A percentile compares a stretch with the other conserved stretches of the same genome.
Evolutionary conservation across 2,113 vertebrate species (phyloP).

Genomic region (Takifugu flavidus): DNA sequence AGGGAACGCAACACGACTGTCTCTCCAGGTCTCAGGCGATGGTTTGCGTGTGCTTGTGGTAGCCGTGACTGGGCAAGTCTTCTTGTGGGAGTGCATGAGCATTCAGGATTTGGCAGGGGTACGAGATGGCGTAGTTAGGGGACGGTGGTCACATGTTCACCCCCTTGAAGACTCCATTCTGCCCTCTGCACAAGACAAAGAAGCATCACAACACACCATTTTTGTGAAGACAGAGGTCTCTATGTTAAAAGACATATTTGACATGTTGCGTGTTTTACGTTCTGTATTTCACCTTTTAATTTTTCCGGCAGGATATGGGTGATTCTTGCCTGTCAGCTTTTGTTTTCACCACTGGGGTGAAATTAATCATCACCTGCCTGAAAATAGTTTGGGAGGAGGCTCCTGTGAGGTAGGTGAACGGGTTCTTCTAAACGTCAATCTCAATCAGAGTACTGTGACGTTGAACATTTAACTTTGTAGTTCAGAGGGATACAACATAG

Average conservation of each 20-base stretch:
- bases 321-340: slow-evolving; percentile 86
- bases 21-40: slow-evolving; percentile 83
- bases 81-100: slow-evolving; percentile 86
- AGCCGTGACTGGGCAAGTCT: slow-evolving; percentile 72
- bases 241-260: not conserved
- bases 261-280: not conserved
- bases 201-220: slow-evolving; percentile 76
- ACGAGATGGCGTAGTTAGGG: slow-evolving; percentile 65
- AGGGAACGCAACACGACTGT: slow-evolving; percentile 71
- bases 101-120: slow-evolving; percentile 45
- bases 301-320: slow-evolving; percentile 74
- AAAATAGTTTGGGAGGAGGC: slow-evolving; percentile 82
- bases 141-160: slow-evolving; percentile 82
- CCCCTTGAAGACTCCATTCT: slow-evolving; percentile 70
- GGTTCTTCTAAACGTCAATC: not conserved
- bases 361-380: slow-evolving; percentile 80
- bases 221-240: slow-evolving; percentile 86
- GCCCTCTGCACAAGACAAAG: slow-evolving; percentile 83
- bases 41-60: slow-evolving; percentile 79
- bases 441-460: not conserved
- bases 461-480: slow-evolving; percentile 49
- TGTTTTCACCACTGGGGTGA: slow-evolving; percentile 79
- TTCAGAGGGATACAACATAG: slow-evolving; percentile 70
- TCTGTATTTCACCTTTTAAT: not conserved
- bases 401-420: slow-evolving; percentile 67